Conservation (phyloP, 2,113 vertebrate genomes). For the Mystacornis crossleyi region DNA sequence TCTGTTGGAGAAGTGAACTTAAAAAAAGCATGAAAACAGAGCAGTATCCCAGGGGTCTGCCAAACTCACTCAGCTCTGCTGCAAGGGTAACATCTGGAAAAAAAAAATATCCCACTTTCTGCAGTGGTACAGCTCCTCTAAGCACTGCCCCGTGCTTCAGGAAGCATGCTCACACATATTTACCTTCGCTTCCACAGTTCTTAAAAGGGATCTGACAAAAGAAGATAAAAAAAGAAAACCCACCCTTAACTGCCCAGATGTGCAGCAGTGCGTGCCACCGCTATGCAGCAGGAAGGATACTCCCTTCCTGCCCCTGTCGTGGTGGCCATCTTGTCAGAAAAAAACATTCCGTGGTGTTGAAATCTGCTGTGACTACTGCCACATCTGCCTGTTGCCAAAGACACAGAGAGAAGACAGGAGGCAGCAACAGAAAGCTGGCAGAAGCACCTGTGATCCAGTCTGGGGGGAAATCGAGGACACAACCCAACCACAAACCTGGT, state of each 20-base stretch:
- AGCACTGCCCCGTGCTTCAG: neutral
- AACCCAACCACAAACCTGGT: neutral
- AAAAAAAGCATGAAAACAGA: neutral
- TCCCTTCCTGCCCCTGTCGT: neutral
- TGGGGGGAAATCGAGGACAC: neutral
- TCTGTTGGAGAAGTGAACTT: neutral
- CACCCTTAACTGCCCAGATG: neutral
- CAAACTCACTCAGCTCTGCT: neutral
- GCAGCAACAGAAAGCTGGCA: neutral
- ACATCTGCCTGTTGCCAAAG: neutral
- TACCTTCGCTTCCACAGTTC: neutral
- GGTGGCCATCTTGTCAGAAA: constrained; percentile 10
- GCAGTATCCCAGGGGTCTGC: neutral
- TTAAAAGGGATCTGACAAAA: neutral
- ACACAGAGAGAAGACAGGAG: neutral
- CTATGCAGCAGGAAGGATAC: constrained; percentile 7
- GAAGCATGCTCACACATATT: neutral
- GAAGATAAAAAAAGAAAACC: neutral
- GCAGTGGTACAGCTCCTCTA: neutral
- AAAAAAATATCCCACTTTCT: neutral
- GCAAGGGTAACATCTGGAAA: neutral
- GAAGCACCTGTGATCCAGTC: neutral
- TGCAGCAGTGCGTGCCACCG: rapidly evolving
- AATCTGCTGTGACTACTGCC: neutral
- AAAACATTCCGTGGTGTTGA: neutral